Conservation (phyloP, 2,888 invertebrate genomes). For the Athetis lepigone region DNA sequence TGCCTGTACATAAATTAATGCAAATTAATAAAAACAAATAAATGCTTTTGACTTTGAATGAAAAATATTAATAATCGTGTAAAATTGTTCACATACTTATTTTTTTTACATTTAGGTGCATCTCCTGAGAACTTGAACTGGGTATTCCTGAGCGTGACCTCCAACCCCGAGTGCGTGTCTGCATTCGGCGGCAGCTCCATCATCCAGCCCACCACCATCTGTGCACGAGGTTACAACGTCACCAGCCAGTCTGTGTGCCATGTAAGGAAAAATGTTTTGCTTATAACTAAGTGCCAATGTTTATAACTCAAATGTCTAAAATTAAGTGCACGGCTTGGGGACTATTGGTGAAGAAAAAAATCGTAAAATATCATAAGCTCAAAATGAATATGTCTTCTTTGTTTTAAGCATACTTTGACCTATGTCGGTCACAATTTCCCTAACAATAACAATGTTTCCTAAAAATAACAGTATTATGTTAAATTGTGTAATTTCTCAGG, state of each 20-base stretch:
- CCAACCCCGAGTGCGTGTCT: slow-evolving; percentile 66
- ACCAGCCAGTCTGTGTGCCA: slow-evolving; percentile 81
- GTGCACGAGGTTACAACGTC: slow-evolving; percentile 76
- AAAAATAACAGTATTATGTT: too few relatives aligned
- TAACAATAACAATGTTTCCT: neutral
- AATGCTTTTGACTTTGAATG: neutral
- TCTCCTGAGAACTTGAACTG: slow-evolving; percentile 60
- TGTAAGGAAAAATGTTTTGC: too few relatives aligned
- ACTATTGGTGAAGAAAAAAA: too few relatives aligned
- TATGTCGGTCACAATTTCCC: too few relatives aligned
- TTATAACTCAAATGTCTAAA: too few relatives aligned
- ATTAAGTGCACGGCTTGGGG: too few relatives aligned
- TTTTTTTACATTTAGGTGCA: slow-evolving; percentile 12
- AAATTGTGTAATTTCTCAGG: slow-evolving; percentile 68
- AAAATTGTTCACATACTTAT: neutral
- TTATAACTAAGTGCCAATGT: too few relatives aligned
- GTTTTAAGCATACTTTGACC: too few relatives aligned
- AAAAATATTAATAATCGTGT: neutral
- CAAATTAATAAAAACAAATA: neutral
- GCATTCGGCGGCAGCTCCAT: slow-evolving; percentile 69
- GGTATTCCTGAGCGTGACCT: slow-evolving; percentile 49
- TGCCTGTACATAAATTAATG: too few relatives aligned
- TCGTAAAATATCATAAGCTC: too few relatives aligned
- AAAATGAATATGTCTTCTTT: too few relatives aligned
- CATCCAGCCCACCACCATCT: slow-evolving; percentile 77